Percentiles rank a stretch among this genome's conserved stretches.
Evolutionary conservation across 2,888 invertebrate species (phyloP).

Genomic region (Neoitamus cyanurus): DNA sequence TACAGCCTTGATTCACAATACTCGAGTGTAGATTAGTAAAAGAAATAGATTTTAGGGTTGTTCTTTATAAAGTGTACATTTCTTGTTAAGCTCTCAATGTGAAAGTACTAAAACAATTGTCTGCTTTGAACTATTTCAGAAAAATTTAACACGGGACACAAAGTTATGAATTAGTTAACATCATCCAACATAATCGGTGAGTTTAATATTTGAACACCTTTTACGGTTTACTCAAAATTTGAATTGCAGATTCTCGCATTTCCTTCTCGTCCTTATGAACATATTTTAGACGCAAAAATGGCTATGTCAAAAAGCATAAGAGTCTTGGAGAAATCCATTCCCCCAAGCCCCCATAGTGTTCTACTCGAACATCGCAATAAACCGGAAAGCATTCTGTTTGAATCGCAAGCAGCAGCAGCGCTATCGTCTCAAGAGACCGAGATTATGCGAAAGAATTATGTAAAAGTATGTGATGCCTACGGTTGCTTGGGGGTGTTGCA

Average conservation of each 20-base stretch:
- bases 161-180: background rate
- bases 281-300: constrained; percentile 69
- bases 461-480: constrained; percentile 93
- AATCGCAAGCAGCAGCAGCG: constrained; percentile 88
- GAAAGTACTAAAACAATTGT: background rate
- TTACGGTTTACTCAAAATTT: background rate
- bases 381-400: constrained; percentile 88
- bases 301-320: constrained; percentile 95
- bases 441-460: constrained; percentile 87
- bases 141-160: background rate
- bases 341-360: constrained; percentile 89
- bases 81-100: no score
- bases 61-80: no score
- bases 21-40: no score
- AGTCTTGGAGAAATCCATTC: constrained; percentile 87
- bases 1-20: no score
- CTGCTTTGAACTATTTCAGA: background rate
- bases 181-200: background rate
- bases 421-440: constrained; percentile 82
- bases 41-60: no score
- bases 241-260: background rate
- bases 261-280: background rate
- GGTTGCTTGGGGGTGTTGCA: constrained; percentile 95
- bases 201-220: background rate
- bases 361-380: constrained; percentile 89